A percentile compares a stretch with the other conserved stretches of the same genome.
These are phyloP conservation scores for Labeo catla DNA, from an alignment of 2,113 vertebrate species.

Conservation along the genomic window DNA sequence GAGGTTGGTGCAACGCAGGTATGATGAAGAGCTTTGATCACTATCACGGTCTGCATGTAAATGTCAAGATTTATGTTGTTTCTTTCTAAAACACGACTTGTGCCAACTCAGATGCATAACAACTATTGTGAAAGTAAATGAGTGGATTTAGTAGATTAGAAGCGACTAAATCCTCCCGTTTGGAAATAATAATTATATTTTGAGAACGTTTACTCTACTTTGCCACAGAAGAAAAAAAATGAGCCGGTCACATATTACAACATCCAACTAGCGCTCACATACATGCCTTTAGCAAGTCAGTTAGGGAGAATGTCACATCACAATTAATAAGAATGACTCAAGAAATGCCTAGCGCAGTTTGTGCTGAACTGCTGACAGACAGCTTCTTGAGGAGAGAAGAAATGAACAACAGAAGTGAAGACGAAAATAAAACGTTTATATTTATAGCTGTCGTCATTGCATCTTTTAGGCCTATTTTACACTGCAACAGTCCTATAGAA, in stretches of 20 bases:
- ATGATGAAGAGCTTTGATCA: slow-evolving; percentile 31
- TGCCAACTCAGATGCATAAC: background rate
- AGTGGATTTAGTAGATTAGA: background rate
- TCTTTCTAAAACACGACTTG: background rate
- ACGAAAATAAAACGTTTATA: background rate
- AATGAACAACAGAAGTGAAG: background rate
- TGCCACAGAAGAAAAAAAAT: background rate
- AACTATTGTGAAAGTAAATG: background rate
- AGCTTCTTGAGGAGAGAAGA: background rate
- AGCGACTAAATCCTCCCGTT: background rate
- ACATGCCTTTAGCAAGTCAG: background rate
- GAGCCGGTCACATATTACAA: background rate
- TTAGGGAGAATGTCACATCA: background rate
- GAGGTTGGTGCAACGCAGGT: background rate
- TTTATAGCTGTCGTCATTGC: background rate
- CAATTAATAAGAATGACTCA: background rate
- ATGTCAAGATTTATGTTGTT: slow-evolving; percentile 8
- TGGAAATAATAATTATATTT: background rate
- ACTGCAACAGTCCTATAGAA: background rate
- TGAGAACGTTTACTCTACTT: background rate
- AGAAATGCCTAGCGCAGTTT: background rate
- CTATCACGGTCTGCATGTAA: slow-evolving; percentile 12
- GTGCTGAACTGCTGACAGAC: background rate
- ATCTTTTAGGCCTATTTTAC: background rate
- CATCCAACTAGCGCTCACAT: background rate